Evolutionary conservation across 1,140 invertebrate species (phyloP).

Genomic region (Leucophenga varia): DNA sequence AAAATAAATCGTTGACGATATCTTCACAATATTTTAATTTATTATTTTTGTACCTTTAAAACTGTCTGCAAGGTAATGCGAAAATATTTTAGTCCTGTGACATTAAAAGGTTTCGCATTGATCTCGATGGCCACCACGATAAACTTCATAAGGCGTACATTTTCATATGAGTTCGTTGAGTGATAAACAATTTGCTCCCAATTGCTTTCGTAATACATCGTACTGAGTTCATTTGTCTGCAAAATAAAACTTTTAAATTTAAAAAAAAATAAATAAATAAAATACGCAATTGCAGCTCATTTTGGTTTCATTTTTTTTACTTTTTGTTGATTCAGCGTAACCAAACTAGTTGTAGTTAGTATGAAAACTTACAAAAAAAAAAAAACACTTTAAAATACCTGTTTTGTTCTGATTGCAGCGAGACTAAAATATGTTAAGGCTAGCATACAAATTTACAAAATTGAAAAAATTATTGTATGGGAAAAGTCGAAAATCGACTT

Average conservation of each 20-base stretch:
- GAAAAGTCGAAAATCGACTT: no score
- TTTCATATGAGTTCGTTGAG: constrained; percentile 31
- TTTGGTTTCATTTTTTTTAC: no score
- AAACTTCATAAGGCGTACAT: constrained; percentile 34
- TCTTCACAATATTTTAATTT: not conserved
- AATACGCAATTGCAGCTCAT: no score
- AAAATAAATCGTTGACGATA: not conserved
- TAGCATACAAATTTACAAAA: no score
- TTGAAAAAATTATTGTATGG: no score
- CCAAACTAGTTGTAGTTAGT: constrained; percentile 24
- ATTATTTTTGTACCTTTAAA: constrained; percentile 18
- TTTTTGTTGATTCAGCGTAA: constrained; percentile 26
- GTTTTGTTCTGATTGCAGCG: no score
- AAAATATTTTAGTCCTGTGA: constrained; percentile 44
- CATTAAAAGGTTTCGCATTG: constrained; percentile 35
- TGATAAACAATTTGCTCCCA: constrained; percentile 36
- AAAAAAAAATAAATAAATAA: not conserved
- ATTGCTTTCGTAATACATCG: constrained; percentile 32
- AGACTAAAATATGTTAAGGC: no score
- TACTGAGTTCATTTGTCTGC: constrained; percentile 36
- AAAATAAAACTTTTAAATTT: no score
- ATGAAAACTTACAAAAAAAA: constrained; percentile 29
- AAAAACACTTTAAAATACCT: no score
- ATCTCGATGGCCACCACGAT: constrained; percentile 36
- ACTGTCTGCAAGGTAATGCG: constrained; percentile 34